A percentile compares a stretch with the other conserved stretches of the same genome.
Conservation (phyloP, 2,113 vertebrate species). For the Pheucticus melanocephalus region DNA sequence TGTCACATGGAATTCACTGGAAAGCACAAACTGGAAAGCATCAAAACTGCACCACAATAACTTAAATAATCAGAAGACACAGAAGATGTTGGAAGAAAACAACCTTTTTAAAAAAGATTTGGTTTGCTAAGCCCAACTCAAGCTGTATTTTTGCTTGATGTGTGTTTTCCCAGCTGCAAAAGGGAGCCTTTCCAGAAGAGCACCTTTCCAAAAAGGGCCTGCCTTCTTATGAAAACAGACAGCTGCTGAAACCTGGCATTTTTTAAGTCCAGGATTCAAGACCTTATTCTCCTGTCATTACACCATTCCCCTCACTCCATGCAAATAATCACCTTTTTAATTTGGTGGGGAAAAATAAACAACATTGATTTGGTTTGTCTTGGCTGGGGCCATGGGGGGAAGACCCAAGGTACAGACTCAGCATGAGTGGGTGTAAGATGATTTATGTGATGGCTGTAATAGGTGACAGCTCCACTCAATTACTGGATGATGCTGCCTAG, state of each 20-base stretch:
- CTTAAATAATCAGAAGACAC: not conserved
- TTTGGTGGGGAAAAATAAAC: not conserved
- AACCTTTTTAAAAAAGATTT: fast-evolving
- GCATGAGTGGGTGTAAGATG: not conserved
- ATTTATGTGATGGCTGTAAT: not conserved
- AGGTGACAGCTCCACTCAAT: not conserved
- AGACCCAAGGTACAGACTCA: not conserved
- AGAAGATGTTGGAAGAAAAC: not conserved
- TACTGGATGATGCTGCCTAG: not conserved
- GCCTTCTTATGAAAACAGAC: not conserved
- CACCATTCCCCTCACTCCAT: not conserved
- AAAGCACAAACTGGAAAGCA: not conserved
- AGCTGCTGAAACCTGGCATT: conserved; percentile 6
- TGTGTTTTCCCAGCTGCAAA: not conserved
- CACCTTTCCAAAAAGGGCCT: not conserved
- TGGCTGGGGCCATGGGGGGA: not conserved
- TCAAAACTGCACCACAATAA: not conserved
- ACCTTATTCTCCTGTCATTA: not conserved
- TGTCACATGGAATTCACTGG: not conserved
- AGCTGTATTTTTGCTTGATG: not conserved
- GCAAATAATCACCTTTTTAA: not conserved
- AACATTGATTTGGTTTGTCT: not conserved
- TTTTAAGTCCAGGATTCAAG: not conserved
- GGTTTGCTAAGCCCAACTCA: not conserved
- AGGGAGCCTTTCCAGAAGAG: not conserved